phyloP scores from a whole-genome alignment of 2,113 vertebrate species.

The Ptychochromis oligacanthus region DNA sequence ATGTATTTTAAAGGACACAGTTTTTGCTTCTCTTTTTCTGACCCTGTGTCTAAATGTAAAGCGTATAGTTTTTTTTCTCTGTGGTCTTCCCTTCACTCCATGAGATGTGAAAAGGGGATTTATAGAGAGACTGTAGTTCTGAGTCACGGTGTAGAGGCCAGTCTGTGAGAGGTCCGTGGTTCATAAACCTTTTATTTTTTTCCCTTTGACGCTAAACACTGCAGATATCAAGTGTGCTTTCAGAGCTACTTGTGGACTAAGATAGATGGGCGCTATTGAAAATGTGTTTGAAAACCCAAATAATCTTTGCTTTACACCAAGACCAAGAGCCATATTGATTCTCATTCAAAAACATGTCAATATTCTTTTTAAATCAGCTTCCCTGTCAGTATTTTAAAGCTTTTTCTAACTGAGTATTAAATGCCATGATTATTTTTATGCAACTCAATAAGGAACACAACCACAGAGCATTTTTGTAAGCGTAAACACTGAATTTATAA shows the following conservation, averaged over 20 bases:
- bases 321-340: constrained; percentile 28
- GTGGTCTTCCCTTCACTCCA: neutral
- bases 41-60: neutral
- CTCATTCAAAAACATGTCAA: constrained; percentile 15
- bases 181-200: constrained; percentile 23
- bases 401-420: neutral
- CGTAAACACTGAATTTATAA: neutral
- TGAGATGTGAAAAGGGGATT: constrained; percentile 7
- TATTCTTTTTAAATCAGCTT: constrained; percentile 1
- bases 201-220: neutral
- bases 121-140: neutral
- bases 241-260: constrained; percentile 3
- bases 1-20: constrained; percentile 44
- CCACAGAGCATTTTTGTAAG: neutral
- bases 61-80: neutral
- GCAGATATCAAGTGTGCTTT: constrained; percentile 8
- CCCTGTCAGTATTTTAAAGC: neutral
- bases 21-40: neutral
- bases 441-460: neutral
- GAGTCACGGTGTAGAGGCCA: constrained; percentile 2
- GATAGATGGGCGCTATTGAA: neutral
- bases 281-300: constrained; percentile 9
- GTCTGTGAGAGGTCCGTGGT: constrained; percentile 1
- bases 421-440: neutral
- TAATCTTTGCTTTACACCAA: constrained; percentile 5